A percentile compares a stretch with the other conserved stretches of the same genome.
phyloP scores from a whole-genome alignment of 2,888 invertebrate species.

The Dryococelus australis region DNA sequence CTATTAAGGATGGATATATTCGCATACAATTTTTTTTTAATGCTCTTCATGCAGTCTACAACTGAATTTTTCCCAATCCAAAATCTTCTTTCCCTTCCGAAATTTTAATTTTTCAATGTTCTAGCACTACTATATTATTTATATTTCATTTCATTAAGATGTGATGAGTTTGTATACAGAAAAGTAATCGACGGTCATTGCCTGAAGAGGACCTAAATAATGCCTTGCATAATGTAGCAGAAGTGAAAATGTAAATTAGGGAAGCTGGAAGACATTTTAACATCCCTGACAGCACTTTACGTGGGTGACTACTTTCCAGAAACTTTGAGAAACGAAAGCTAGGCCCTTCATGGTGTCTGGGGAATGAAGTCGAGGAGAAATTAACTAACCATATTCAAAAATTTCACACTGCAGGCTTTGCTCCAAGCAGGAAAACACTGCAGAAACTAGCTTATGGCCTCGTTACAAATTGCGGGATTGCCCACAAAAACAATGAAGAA shows the following conservation, averaged over 20 bases:
- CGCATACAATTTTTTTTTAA: no score
- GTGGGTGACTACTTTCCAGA: not conserved
- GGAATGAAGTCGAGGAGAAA: conserved; percentile 2
- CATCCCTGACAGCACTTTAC: not conserved
- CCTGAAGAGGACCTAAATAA: not conserved
- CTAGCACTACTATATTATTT: no score
- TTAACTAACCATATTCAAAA: not conserved
- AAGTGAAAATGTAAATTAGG: conserved; percentile 28
- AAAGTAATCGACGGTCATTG: not conserved
- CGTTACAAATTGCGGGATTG: not conserved
- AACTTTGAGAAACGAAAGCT: not conserved
- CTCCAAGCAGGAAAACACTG: conserved; percentile 13
- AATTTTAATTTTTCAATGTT: no score
- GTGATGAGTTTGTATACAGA: not conserved
- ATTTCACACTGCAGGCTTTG: conserved; percentile 25
- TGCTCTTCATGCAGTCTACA: no score
- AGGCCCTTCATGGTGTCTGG: conserved; percentile 24
- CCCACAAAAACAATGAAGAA: not conserved
- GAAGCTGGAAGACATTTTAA: conserved; percentile 24
- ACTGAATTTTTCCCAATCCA: no score
- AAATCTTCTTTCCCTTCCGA: no score
- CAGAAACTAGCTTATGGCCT: not conserved
- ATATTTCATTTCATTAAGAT: not conserved
- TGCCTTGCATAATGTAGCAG: not conserved
- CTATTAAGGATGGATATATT: no score